Percentiles rank a stretch among this genome's conserved stretches.
Conservation (phyloP, 2,888 invertebrate genomes). For the Glyphotaelius pellucidus region DNA sequence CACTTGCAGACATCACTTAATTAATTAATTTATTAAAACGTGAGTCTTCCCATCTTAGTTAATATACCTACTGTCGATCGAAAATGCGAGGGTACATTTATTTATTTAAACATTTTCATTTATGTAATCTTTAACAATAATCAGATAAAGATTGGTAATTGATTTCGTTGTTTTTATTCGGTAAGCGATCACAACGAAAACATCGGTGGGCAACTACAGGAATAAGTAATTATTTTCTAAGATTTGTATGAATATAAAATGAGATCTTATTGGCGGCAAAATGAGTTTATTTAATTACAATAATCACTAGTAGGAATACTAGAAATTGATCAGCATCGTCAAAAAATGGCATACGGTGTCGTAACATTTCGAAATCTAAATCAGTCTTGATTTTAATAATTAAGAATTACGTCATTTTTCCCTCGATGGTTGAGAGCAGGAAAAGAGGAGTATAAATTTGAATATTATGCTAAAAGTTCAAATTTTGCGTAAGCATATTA, state of each 20-base stretch:
- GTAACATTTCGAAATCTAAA: neutral
- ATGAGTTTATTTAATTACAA: neutral
- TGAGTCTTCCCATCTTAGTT: no score
- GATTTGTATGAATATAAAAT: neutral
- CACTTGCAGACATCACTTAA: no score
- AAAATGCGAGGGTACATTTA: neutral
- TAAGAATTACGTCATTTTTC: neutral
- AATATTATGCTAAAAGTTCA: neutral
- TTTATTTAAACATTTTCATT: neutral
- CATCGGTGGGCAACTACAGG: neutral
- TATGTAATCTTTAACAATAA: no score
- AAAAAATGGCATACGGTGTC: neutral
- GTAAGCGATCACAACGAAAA: neutral
- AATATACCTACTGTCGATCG: neutral
- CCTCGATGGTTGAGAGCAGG: neutral
- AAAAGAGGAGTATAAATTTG: neutral
- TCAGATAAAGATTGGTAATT: neutral
- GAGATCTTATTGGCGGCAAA: neutral
- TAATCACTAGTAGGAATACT: neutral
- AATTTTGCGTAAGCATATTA: neutral
- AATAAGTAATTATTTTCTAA: neutral
- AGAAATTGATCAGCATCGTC: neutral
- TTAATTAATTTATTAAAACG: no score
- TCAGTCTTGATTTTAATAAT: neutral
- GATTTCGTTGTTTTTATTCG: neutral